Evolutionary conservation across 2,113 vertebrate species (phyloP), one percentile per base, ranked within the genome.

Genomic region (Trichomycterus rosablanca): DNA sequence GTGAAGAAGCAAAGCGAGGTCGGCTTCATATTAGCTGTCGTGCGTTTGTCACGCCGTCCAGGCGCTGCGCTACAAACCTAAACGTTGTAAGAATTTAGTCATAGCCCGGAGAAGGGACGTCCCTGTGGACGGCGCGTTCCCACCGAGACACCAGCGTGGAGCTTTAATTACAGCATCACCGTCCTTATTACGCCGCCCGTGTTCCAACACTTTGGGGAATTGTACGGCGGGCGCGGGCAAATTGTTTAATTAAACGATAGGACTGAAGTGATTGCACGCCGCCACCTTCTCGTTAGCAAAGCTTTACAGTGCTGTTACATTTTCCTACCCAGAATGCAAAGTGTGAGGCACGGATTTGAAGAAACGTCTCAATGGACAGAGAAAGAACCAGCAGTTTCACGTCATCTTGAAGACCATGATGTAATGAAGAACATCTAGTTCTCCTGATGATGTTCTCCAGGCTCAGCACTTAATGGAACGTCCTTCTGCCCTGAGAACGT

Each of bases 191-290:
- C 42, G 59, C 37, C 18, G 46, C 9, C 20, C 40, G 46, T 63
- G 58, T 56, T 50, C 45, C 20, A 39, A 20, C 43, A 46, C 23
- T 42, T 45, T 35, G 15, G 70, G 64, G 48, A 63, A 63, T 57
- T 48, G 42, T 19, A n/a, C 45, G 55, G 7, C 16, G 30, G 59
- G 55, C 59, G 16, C 54, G 57, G 43, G 66, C 53, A 63, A 67
- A 67, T 46, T 59, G 53, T 59, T 72, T 63, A 67, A 67, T 72
- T 63, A 72, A 67, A 54, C 49, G 34, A 63, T 53, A 23, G 34
- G 4, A 14, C 32, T 48, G 61, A 53, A 72, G 68, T 60, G 73
- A 72, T 69, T 71, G 49, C 51, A 16, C 58, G 16, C 57, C 63
- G 40, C 62, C 50, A 35, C 52, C 44, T 53, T 45, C 49, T 59